phyloP scores from a whole-genome alignment of 1,140 invertebrate species.

The Caenorhabditis inopinata region DNA sequence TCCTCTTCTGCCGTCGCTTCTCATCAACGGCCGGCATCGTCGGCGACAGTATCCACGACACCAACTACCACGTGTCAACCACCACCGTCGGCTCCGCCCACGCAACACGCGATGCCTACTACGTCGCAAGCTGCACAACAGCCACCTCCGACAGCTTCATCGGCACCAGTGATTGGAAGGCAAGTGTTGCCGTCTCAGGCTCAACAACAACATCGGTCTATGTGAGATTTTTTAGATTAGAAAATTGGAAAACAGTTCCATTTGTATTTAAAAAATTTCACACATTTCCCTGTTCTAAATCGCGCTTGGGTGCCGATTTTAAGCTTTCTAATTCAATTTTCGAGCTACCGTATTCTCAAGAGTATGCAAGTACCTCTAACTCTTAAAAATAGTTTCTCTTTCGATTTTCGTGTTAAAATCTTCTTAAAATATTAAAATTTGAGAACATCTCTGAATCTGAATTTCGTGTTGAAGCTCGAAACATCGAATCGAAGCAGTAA shows the following conservation, averaged over 20 bases:
- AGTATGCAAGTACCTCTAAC: background rate
- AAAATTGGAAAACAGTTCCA: too few species aligned
- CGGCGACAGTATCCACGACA: too few species aligned
- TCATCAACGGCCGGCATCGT: too few species aligned
- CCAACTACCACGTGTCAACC: too few species aligned
- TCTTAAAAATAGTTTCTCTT: background rate
- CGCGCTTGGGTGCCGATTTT: background rate
- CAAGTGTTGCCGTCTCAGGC: background rate
- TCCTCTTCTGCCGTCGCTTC: too few species aligned
- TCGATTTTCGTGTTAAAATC: too few species aligned
- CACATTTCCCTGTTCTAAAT: too few species aligned
- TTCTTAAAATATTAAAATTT: background rate
- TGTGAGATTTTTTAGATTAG: background rate
- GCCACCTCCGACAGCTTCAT: background rate
- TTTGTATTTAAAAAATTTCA: too few species aligned
- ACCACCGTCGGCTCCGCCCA: background rate
- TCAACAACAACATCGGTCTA: background rate
- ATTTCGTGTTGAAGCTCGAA: too few species aligned
- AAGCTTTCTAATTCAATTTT: background rate
- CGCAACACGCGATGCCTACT: background rate
- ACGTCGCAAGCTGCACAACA: background rate
- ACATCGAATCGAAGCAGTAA: too few species aligned
- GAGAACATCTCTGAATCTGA: too few species aligned
- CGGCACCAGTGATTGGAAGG: background rate
- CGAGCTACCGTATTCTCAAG: background rate